Conservation (phyloP, 2,888 invertebrate genomes). For the Scaptodrosophila latifasciaeformis region DNA sequence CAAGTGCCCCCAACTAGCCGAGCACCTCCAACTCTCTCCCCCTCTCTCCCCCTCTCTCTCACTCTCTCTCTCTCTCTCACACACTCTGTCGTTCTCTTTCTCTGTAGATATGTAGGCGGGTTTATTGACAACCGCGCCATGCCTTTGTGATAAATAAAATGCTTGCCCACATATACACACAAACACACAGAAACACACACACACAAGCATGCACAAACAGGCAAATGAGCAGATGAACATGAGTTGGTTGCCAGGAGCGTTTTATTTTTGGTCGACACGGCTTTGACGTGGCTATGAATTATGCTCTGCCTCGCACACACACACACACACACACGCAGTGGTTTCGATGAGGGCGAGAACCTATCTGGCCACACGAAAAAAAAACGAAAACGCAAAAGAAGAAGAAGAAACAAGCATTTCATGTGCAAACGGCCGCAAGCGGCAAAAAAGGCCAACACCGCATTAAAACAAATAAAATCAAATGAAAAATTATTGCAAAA, state of each 20-base stretch:
- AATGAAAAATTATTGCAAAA: slow-evolving; percentile 30
- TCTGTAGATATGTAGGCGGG: background rate
- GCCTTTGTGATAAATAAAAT: slow-evolving; percentile 25
- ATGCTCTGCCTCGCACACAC: background rate
- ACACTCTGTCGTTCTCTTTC: no score
- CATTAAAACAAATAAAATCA: slow-evolving; percentile 42
- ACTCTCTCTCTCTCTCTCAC: no score
- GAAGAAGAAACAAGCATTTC: background rate
- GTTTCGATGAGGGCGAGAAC: no score
- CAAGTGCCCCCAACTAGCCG: no score
- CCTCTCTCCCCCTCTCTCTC: no score
- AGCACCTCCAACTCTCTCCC: no score
- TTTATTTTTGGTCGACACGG: slow-evolving; percentile 17
- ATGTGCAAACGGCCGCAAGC: slow-evolving; percentile 4
- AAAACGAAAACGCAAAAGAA: background rate
- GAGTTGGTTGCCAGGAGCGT: slow-evolving; percentile 26
- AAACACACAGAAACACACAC: slow-evolving; percentile 4
- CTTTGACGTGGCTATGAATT: background rate
- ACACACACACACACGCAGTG: no score
- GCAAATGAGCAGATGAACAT: slow-evolving; percentile 27
- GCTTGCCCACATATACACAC: no score
- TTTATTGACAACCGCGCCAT: slow-evolving; percentile 31
- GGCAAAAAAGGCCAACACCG: slow-evolving; percentile 8
- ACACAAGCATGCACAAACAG: background rate
- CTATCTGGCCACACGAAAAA: no score